Conservation (phyloP, 2,888 invertebrate species). For the Nemotelus nigrinus region DNA sequence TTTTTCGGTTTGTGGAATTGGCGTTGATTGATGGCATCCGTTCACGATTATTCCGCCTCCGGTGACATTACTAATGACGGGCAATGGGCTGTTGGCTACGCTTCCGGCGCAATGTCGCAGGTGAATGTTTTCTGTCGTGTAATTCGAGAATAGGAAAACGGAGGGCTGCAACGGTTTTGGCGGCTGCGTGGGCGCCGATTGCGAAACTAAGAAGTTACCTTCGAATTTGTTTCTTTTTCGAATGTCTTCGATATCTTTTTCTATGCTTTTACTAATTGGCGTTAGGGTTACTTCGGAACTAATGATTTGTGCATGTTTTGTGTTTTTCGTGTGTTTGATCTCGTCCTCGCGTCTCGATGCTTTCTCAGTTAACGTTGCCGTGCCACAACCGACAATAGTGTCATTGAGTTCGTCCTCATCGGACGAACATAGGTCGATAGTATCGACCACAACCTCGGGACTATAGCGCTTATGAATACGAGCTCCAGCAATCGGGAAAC, state of each 20-base stretch:
- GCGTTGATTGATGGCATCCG: constrained; percentile 5
- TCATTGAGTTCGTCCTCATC: constrained; percentile 68
- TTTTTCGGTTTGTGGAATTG: not conserved
- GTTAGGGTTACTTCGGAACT: constrained; percentile 46
- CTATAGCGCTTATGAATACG: constrained; percentile 57
- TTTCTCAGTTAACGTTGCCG: not conserved
- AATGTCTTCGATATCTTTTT: constrained; percentile 43
- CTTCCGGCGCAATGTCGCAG: constrained; percentile 25
- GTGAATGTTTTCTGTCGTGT: constrained; percentile 55
- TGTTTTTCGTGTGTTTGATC: not conserved
- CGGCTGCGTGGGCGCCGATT: constrained; percentile 53
- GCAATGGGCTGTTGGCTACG: not conserved
- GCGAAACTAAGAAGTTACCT: constrained; percentile 53
- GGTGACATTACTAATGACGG: constrained; percentile 44
- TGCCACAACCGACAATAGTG: not conserved
- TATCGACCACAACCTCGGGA: constrained; percentile 65
- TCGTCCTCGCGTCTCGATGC: not conserved
- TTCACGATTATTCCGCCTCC: constrained; percentile 51
- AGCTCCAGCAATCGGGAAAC: constrained; percentile 56
- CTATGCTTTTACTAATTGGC: constrained; percentile 35
- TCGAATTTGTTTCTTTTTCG: constrained; percentile 50
- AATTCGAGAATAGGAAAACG: constrained; percentile 62
- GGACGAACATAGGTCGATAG: constrained; percentile 75
- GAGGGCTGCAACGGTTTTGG: constrained; percentile 61
- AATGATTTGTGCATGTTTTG: constrained; percentile 7